Percentiles rank a stretch among this genome's conserved stretches.
phyloP scores from a whole-genome alignment of 2,888 invertebrate genomes.

The Schizotus pectinicornis region DNA sequence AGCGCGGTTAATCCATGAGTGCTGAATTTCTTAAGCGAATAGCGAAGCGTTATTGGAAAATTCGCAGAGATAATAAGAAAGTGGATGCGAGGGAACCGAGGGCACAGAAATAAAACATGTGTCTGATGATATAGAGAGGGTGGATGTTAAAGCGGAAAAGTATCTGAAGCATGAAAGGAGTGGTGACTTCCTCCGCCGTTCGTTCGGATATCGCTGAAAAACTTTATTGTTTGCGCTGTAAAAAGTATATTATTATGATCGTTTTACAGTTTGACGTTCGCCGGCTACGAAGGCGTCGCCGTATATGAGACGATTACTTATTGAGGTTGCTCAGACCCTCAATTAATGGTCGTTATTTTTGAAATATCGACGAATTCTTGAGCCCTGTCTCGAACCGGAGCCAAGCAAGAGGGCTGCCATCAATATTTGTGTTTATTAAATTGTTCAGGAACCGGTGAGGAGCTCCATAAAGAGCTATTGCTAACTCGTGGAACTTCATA shows the following conservation, averaged over 20 bases:
- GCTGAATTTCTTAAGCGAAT: conserved; percentile 39
- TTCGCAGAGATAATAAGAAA: conserved; percentile 44
- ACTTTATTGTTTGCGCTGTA: conserved; percentile 37
- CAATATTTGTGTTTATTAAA: conserved; percentile 8
- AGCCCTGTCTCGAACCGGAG: no score
- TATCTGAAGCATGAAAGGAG: conserved; percentile 32
- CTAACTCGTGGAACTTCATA: conserved; percentile 15
- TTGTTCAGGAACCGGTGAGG: conserved; percentile 14
- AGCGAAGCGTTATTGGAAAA: conserved; percentile 40
- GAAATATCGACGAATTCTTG: no score
- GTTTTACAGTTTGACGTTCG: conserved; percentile 5
- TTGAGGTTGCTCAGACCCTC: no score
- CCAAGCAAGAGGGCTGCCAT: background rate
- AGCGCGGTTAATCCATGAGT: no score
- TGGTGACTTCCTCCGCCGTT: conserved; percentile 30
- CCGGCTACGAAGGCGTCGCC: no score
- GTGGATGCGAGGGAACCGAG: conserved; percentile 40
- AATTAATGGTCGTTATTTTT: no score
- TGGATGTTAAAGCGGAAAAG: conserved; percentile 34
- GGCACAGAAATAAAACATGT: conserved; percentile 51
- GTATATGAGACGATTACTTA: no score
- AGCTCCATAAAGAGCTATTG: conserved; percentile 25
- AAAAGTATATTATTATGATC: conserved; percentile 27
- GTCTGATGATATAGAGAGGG: conserved; percentile 50
- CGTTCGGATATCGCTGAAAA: conserved; percentile 34